phyloP scores from a whole-genome alignment of 2,888 invertebrate species.

The Drosophila peninsularis region DNA sequence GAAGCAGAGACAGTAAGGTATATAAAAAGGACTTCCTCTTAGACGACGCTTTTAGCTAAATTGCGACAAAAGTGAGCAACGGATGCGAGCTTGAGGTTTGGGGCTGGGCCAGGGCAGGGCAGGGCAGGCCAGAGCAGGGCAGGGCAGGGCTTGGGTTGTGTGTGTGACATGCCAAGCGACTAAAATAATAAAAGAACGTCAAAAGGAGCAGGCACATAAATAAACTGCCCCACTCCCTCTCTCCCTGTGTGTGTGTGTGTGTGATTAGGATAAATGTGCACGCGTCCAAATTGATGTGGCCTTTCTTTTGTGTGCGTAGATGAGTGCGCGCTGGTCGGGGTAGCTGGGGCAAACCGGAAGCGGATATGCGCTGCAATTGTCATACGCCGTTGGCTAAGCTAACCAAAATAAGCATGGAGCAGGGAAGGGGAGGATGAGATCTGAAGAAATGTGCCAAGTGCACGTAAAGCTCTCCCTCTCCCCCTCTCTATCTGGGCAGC shows the following conservation, averaged over 20 bases:
- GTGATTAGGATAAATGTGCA: constrained; percentile 79
- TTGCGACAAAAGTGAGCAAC: constrained; percentile 77
- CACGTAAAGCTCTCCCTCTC: neutral
- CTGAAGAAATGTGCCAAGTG: constrained; percentile 41
- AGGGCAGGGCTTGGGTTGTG: neutral
- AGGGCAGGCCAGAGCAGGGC: too few species aligned
- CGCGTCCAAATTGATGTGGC: constrained; percentile 76
- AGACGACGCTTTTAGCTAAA: constrained; percentile 78
- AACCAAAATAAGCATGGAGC: neutral
- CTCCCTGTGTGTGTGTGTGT: constrained; percentile 28
- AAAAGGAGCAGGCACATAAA: constrained; percentile 76
- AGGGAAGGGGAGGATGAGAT: neutral
- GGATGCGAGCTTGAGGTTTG: constrained; percentile 28
- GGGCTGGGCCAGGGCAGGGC: neutral
- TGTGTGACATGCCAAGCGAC: constrained; percentile 54
- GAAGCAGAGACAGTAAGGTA: constrained; percentile 36
- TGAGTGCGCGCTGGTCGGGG: constrained; percentile 10
- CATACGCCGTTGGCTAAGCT: constrained; percentile 54
- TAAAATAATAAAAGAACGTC: constrained; percentile 78
- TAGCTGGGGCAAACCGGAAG: constrained; percentile 29
- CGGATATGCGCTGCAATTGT: constrained; percentile 79
- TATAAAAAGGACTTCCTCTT: constrained; percentile 78
- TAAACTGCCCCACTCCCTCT: constrained; percentile 49
- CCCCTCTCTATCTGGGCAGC: constrained; percentile 39
- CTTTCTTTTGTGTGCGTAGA: constrained; percentile 40